phyloP scores from a whole-genome alignment of 2,888 invertebrate species.

The Drosophila monieri region DNA sequence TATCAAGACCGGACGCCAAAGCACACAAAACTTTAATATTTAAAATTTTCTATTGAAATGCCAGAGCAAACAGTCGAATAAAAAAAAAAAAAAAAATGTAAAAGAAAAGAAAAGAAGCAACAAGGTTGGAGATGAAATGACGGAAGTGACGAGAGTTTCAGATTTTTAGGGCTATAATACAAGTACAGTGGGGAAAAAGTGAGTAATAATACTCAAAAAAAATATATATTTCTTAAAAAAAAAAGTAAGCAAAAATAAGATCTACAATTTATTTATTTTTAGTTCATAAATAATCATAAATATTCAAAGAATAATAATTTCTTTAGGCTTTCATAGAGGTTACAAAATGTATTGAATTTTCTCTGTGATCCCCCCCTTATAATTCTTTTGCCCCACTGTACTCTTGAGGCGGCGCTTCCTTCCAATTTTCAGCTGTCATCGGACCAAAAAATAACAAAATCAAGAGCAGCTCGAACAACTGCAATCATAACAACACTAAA shows the following conservation, averaged over 20 bases:
- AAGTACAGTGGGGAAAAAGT: not conserved
- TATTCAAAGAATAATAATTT: too few relatives aligned
- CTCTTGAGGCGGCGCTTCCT: conserved; percentile 30
- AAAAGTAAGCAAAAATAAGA: too few relatives aligned
- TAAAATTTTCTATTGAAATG: conserved; percentile 50
- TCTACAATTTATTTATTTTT: too few relatives aligned
- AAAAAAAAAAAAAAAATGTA: conserved; percentile 6
- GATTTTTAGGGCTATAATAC: conserved; percentile 7
- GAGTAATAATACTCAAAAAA: too few relatives aligned
- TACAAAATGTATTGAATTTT: too few relatives aligned
- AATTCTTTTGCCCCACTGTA: conserved; percentile 6
- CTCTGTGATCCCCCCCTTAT: not conserved
- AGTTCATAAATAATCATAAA: too few relatives aligned
- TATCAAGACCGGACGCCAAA: conserved; percentile 29
- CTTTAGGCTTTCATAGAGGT: too few relatives aligned
- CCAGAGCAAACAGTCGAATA: conserved; percentile 35
- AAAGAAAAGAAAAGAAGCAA: conserved; percentile 1
- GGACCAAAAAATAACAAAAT: conserved; percentile 18
- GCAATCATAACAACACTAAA: conserved; percentile 74
- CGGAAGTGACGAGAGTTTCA: conserved; percentile 20
- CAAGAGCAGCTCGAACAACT: conserved; percentile 57
- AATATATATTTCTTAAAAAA: too few relatives aligned
- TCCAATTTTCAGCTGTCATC: conserved; percentile 43
- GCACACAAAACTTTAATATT: conserved; percentile 47
- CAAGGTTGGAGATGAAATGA: conserved; percentile 14